A percentile compares a stretch with the other conserved stretches of the same genome.
These are phyloP conservation scores for Psilopsiagon aymara DNA, from an alignment of 2,113 vertebrate species.

Conservation along the genomic window DNA sequence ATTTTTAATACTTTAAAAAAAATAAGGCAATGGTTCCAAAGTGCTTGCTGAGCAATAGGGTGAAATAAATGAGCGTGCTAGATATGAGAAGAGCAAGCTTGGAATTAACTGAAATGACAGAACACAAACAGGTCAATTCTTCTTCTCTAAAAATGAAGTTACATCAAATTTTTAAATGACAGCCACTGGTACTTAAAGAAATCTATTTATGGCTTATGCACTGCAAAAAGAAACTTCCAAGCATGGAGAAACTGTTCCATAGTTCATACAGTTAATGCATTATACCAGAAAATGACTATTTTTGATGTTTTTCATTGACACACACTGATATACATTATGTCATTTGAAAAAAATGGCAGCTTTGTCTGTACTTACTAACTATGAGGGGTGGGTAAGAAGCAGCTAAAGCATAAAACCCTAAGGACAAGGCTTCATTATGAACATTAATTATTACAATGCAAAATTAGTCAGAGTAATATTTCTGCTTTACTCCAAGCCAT, in stretches of 20 bases:
- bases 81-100: not conserved
- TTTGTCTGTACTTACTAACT: constrained; percentile 79
- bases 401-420: constrained; percentile 75
- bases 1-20: not conserved
- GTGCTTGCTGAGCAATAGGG: not conserved
- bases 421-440: constrained; percentile 78
- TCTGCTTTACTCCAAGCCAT: constrained; percentile 69
- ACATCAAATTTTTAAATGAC: constrained; percentile 20
- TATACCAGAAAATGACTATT: constrained; percentile 63
- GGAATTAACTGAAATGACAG: not conserved
- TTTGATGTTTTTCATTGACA: constrained; percentile 75
- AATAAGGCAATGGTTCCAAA: not conserved
- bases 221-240: constrained; percentile 13
- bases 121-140: not conserved
- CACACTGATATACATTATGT: constrained; percentile 75
- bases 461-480: constrained; percentile 77
- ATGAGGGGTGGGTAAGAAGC: constrained; percentile 77
- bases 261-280: constrained; percentile 53
- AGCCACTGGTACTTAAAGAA: constrained; percentile 13
- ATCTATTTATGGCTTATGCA: not conserved
- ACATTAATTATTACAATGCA: constrained; percentile 78
- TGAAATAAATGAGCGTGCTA: not conserved
- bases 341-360: constrained; percentile 74
- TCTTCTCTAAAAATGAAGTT: not conserved
- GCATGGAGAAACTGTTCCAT: constrained; percentile 40